Conservation (phyloP, 2,888 invertebrate genomes). For the Therioaphis trifolii region DNA sequence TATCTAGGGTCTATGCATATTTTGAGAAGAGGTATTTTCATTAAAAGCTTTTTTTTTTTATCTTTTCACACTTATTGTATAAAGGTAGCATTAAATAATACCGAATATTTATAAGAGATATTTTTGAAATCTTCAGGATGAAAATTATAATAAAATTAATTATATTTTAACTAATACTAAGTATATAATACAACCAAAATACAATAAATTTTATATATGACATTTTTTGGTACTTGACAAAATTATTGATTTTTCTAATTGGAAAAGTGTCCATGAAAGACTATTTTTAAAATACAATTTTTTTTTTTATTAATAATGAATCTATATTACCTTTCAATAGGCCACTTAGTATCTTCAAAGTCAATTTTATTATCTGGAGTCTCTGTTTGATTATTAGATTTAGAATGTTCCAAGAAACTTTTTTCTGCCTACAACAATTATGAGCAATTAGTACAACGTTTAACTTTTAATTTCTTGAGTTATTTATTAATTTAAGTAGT, state of each 20-base stretch:
- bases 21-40: no score
- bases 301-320: background rate
- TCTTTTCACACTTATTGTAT: no score
- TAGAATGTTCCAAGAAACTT: constrained; percentile 38
- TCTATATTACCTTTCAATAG: constrained; percentile 52
- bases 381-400: constrained; percentile 24
- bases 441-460: background rate
- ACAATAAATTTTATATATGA: no score
- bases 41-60: no score
- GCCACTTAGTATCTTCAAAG: constrained; percentile 60
- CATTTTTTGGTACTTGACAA: background rate
- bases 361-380: constrained; percentile 24
- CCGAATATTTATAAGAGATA: no score
- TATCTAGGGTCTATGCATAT: no score
- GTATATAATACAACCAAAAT: no score
- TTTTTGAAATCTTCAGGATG: no score
- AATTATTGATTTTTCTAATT: background rate
- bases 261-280: no score
- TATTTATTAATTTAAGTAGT: background rate
- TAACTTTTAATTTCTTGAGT: background rate
- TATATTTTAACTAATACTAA: no score
- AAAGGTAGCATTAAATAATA: no score
- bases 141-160: background rate
- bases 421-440: constrained; percentile 53
- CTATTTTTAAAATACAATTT: no score